phyloP scores from a whole-genome alignment of 2,797 vertebrate genomes.

The Carcharodon carcharias region DNA sequence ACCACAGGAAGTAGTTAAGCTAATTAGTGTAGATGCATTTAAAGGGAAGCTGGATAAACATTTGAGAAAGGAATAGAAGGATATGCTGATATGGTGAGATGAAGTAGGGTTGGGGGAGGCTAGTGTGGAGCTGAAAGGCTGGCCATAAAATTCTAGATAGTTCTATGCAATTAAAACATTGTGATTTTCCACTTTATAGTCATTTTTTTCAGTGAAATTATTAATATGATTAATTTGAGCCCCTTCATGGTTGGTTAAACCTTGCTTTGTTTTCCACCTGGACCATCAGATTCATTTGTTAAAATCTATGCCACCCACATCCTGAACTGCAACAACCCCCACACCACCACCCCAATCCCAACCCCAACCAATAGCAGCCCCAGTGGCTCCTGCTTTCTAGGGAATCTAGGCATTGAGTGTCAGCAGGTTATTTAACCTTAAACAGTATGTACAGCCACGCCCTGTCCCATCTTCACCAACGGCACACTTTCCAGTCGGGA shows the following conservation, averaged over 20 bases:
- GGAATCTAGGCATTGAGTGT: background rate
- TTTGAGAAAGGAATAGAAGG: background rate
- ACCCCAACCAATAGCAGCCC: background rate
- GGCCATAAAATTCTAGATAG: background rate
- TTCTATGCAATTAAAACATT: background rate
- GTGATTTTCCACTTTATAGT: background rate
- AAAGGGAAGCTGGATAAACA: background rate
- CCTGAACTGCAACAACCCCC: too few species aligned
- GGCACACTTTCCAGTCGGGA: background rate
- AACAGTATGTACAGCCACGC: background rate
- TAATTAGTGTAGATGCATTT: background rate
- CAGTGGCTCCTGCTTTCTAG: background rate
- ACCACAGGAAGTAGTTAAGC: background rate
- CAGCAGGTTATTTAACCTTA: background rate
- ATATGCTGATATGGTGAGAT: background rate
- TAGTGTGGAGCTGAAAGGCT: background rate
- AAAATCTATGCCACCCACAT: background rate
- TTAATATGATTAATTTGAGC: background rate
- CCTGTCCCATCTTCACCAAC: background rate
- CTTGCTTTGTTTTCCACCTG: background rate
- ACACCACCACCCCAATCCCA: too few species aligned
- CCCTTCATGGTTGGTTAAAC: background rate
- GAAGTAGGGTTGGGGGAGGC: background rate
- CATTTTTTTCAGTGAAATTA: background rate
- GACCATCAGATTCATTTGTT: background rate